Conservation (phyloP, 2,888 invertebrate species). For the Folsomia manolachei region DNA sequence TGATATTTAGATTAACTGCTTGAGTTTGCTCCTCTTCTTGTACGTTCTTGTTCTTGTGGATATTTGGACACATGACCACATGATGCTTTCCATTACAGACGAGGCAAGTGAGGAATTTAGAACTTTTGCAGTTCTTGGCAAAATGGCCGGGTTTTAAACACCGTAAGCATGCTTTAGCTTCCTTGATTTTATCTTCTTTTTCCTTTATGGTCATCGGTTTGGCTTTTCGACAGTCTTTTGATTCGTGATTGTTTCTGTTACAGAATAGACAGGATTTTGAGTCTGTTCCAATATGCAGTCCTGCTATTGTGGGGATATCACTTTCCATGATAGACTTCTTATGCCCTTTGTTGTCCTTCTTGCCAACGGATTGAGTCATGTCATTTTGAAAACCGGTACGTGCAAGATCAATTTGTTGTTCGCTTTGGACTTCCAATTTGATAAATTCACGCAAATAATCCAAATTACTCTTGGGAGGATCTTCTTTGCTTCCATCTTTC, state of each 20-base stretch:
- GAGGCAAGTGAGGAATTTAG: conserved; percentile 14
- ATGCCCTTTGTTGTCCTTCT: not conserved
- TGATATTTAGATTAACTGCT: not conserved
- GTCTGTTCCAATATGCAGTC: not conserved
- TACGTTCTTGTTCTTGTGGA: not conserved
- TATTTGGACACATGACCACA: conserved; percentile 5
- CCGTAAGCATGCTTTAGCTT: not conserved
- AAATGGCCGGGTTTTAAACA: conserved; percentile 19
- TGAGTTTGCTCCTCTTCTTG: not conserved
- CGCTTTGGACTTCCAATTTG: not conserved
- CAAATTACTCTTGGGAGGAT: conserved; percentile 1
- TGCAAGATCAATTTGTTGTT: not conserved
- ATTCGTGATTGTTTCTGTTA: not conserved
- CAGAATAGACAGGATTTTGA: not conserved
- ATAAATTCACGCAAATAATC: not conserved
- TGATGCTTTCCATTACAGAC: conserved; percentile 11
- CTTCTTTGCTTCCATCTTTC: not conserved
- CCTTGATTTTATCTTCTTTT: not conserved
- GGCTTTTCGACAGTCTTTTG: not conserved
- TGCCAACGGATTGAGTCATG: not conserved
- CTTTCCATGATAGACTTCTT: not conserved
- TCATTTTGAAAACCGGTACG: not conserved
- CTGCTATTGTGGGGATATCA: not conserved
- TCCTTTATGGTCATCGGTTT: not conserved
- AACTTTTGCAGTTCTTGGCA: not conserved